These are phyloP conservation scores for Acanthoscelides obtectus DNA, from an alignment of 2,888 invertebrate genomes.

Conservation along the genomic window DNA sequence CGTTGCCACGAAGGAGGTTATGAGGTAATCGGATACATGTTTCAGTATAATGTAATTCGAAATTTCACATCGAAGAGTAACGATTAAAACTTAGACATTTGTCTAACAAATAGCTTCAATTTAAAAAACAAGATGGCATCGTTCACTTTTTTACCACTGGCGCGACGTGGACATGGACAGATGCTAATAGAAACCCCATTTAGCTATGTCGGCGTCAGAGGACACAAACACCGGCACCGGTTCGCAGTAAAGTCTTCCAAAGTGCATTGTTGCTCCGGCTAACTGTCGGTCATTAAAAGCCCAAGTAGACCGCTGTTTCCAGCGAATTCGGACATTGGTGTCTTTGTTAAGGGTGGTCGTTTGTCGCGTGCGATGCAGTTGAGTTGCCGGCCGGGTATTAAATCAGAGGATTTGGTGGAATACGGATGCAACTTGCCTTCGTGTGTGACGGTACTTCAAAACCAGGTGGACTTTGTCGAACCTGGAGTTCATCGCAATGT, in stretches of 20 bases:
- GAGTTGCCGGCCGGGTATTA: not conserved
- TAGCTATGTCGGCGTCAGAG: not conserved
- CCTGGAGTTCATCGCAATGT: no score
- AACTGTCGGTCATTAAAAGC: slow-evolving; percentile 3
- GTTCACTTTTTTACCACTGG: no score
- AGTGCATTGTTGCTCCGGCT: not conserved
- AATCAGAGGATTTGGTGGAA: not conserved
- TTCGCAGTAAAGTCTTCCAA: not conserved
- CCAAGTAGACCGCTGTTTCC: slow-evolving; percentile 1
- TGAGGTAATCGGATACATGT: no score
- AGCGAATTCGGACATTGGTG: not conserved
- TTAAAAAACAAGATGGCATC: no score
- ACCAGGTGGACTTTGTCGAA: not conserved
- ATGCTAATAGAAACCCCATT: not conserved
- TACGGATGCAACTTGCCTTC: not conserved
- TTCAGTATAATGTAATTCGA: no score
- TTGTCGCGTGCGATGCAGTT: not conserved
- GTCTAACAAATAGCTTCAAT: no score
- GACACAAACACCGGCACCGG: not conserved
- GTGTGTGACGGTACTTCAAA: not conserved
- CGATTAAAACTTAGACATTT: no score
- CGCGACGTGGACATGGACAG: no score
- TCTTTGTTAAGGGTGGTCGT: not conserved
- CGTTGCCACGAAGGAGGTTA: no score
- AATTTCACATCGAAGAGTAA: no score